phyloP scores from a whole-genome alignment of 1,140 invertebrate genomes.

The Drosophila seguyi region DNA sequence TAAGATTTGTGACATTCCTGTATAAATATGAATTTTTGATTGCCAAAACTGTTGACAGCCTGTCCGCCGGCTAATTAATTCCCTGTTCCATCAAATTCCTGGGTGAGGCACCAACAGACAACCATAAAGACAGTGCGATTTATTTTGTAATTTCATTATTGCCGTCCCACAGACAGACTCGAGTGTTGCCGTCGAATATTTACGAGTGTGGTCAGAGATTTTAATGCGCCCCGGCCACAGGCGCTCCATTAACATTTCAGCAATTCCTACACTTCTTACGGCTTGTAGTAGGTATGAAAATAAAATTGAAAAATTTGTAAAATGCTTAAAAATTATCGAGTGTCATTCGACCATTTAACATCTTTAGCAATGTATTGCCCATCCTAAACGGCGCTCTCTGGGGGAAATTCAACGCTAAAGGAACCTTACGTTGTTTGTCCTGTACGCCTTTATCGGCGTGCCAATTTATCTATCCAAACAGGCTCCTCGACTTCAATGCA shows the following conservation, averaged over 20 bases:
- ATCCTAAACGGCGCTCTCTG: constrained; percentile 17
- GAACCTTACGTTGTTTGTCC: constrained; percentile 25
- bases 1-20: neutral
- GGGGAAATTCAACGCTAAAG: neutral
- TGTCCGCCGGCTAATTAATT: constrained; percentile 21
- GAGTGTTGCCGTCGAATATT: constrained; percentile 29
- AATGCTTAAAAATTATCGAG: constrained; percentile 33
- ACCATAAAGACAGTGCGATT: constrained; percentile 41
- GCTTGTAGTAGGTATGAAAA: constrained; percentile 21
- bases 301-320: constrained; percentile 5
- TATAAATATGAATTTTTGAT: neutral
- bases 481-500: constrained; percentile 43
- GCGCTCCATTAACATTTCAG: constrained; percentile 31
- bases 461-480: constrained; percentile 61
- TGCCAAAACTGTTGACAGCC: constrained; percentile 11
- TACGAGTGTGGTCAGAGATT: constrained; percentile 39
- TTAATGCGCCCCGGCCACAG: constrained; percentile 33
- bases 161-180: constrained; percentile 15
- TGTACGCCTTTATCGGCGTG: constrained; percentile 62
- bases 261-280: constrained; percentile 12
- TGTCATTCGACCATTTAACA: constrained; percentile 31
- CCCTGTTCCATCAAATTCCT: constrained; percentile 28
- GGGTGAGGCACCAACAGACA: constrained; percentile 7
- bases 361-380: constrained; percentile 14
- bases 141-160: constrained; percentile 41